Base-by-base conservation (phyloP, 2,797 vertebrate genomes). In the Esox lucius region DNA sequence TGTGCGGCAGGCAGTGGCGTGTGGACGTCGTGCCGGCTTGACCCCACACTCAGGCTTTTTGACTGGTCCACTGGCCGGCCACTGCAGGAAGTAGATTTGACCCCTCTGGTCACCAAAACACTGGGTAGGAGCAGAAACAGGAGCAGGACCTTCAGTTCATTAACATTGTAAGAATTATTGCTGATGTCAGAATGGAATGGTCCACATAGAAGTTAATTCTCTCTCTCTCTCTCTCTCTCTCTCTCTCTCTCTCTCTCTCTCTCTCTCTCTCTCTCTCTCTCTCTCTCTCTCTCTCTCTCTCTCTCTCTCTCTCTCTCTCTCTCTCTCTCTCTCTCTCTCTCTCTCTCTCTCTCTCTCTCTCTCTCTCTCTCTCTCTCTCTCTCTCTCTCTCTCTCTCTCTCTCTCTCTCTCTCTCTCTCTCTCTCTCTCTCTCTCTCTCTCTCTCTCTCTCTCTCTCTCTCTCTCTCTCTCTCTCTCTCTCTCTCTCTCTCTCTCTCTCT, bases 21-120 rank as follows among this genome's bases (percentile, higher is more conserved):
- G 68, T 94, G 94, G 94, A 85, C 89, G 0, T 89, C 94, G 19
- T 95, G 94, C 68, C 88, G 94, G 53, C 91, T 94, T 0, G 94
- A 95, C 86, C 82, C 92, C 5, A 66, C 89, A 70, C 92, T 95
- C 77, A 88, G 93, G 77, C 89, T 95, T 56, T 94, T 93, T 75
- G 94, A 95, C 33, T 94, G 94, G 93, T 82, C 88, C 28, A 90
- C 90, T 19, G 92, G 93, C n/a, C 87, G 91, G 0, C 94, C 90
- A 0, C 87, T 94, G 17, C 94, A 95, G 81, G 90, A 95, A 87
- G 91, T 94, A 0, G 93, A 95, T 81, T 83, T 94, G 71, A 83
- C 86, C 15, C 78, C 87, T 69, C 70, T 94, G 84, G 90, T 93
- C 78, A 91, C 84, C 61, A 94, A 91, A 89, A 88, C 92, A 72